These are phyloP conservation scores for Apodemus agrarius DNA, from an alignment of 2,797 vertebrate genomes.

Conservation along the genomic window DNA sequence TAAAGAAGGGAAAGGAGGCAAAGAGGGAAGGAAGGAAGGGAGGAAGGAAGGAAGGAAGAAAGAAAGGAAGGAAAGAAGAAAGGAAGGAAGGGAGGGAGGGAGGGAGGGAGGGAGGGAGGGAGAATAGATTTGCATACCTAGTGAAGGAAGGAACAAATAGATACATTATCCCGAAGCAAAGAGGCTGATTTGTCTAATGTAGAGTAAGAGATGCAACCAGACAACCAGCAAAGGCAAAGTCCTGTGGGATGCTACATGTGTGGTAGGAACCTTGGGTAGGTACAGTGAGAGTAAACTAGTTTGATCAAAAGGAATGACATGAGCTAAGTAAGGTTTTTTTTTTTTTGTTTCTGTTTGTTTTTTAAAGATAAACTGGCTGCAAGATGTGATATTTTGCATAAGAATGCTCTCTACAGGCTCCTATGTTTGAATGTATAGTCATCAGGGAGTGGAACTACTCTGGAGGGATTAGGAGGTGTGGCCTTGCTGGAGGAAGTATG, in stretches of 20 bases:
- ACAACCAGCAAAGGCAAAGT: not conserved
- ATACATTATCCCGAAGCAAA: not conserved
- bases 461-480: not conserved
- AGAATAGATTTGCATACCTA: not conserved
- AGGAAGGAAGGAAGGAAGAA: not conserved
- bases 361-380: not conserved
- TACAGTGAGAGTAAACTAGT: not conserved
- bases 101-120: too few relatives aligned
- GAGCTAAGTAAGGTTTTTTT: not conserved
- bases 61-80: not conserved
- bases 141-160: not conserved
- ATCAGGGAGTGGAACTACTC: not conserved
- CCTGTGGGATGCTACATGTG: not conserved
- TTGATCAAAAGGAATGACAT: conserved; percentile 33
- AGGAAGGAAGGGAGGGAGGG: not conserved
- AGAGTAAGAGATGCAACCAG: not conserved
- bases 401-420: not conserved
- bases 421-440: not conserved
- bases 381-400: not conserved
- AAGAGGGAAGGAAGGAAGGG: not conserved
- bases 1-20: not conserved
- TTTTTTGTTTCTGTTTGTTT: not conserved
- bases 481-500: not conserved
- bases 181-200: not conserved
- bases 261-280: not conserved